These are phyloP conservation scores for Typhlichthys subterraneus DNA, from an alignment of 2,797 vertebrate species.

Conservation along the genomic window DNA sequence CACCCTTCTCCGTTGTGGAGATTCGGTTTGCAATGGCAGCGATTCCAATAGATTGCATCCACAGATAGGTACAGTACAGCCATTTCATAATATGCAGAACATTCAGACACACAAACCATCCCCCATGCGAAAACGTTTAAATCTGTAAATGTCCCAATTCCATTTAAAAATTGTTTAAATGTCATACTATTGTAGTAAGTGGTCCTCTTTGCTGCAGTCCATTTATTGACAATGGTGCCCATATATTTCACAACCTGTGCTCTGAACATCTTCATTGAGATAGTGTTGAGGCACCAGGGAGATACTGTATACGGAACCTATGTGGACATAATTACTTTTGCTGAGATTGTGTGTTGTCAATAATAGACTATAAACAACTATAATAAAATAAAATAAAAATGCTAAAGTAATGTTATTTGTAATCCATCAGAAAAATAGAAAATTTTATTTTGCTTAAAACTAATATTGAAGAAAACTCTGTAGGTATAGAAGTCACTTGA, in stretches of 20 bases:
- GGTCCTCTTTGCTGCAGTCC: slow-evolving; percentile 50
- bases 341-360: neutral
- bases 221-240: slow-evolving; percentile 24
- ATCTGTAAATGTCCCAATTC: slow-evolving; percentile 48
- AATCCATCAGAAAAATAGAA: too few species aligned
- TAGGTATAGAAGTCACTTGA: too few species aligned
- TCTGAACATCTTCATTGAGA: neutral
- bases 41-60: slow-evolving; percentile 42
- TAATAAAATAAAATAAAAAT: neutral
- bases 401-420: too few species aligned
- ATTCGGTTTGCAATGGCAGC: slow-evolving; percentile 44
- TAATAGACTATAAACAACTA: too few species aligned
- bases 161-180: slow-evolving; percentile 11
- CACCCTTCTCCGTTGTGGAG: slow-evolving; percentile 32
- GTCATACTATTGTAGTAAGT: slow-evolving; percentile 24
- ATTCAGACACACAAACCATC: slow-evolving; percentile 16
- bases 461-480: too few species aligned
- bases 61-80: slow-evolving; percentile 45
- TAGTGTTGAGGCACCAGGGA: neutral
- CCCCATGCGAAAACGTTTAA: slow-evolving; percentile 16
- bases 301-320: neutral
- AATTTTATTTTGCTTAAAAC: too few species aligned
- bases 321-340: neutral
- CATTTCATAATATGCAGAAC: slow-evolving; percentile 37
- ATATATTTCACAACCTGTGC: slow-evolving; percentile 10